These are phyloP conservation scores for Cettia cetti DNA, from an alignment of 2,113 vertebrate species.

Conservation along the genomic window DNA sequence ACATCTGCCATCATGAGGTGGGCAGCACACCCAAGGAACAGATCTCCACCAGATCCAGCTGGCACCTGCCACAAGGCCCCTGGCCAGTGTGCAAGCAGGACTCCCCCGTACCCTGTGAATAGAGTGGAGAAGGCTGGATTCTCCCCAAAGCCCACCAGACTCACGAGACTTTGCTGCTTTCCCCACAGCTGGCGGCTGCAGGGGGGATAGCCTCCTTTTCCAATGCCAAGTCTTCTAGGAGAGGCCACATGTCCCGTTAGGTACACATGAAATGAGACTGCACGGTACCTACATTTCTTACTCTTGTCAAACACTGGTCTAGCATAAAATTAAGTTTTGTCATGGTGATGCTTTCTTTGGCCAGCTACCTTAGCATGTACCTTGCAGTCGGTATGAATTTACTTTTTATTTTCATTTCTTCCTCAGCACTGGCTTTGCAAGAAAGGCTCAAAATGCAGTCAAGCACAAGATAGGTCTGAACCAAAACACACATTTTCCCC, in stretches of 20 bases:
- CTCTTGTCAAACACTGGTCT: not conserved
- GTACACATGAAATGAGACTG: not conserved
- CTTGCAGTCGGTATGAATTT: not conserved
- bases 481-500: not conserved
- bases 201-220: not conserved
- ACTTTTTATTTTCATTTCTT: not conserved
- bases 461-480: not conserved
- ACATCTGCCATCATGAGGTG: accelerated
- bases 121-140: not conserved
- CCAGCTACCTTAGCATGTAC: not conserved
- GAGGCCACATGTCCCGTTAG: accelerated
- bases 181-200: not conserved
- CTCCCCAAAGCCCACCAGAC: not conserved
- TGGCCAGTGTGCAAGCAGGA: not conserved
- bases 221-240: not conserved
- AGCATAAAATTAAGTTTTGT: not conserved
- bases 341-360: not conserved
- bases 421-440: not conserved
- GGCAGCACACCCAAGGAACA: accelerated
- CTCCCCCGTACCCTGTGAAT: accelerated
- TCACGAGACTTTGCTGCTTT: not conserved
- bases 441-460: not conserved
- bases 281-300: not conserved
- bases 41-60: not conserved
- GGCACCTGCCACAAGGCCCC: not conserved